Conservation (phyloP, 2,113 vertebrate species). For the Microcebus jonahi region DNA sequence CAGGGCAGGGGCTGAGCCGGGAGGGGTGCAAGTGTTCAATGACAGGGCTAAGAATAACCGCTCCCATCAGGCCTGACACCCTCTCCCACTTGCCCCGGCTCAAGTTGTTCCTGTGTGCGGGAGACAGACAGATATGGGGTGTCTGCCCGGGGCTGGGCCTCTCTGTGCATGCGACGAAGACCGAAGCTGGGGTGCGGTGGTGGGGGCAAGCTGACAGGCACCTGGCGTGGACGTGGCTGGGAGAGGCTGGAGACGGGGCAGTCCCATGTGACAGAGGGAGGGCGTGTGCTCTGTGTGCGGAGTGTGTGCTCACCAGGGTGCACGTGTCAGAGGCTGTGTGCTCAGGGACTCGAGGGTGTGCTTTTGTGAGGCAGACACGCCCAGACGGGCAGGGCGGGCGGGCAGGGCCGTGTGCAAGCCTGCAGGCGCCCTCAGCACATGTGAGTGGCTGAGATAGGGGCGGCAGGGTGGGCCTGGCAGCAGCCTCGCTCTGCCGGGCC, state of each 20-base stretch:
- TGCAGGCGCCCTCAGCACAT: neutral
- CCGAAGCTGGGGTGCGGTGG: neutral
- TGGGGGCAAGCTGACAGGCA: conserved; percentile 37
- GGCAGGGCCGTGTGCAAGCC: neutral
- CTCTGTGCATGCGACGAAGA: conserved; percentile 13
- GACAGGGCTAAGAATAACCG: conserved; percentile 78
- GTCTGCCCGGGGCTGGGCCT: neutral
- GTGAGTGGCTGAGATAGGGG: neutral
- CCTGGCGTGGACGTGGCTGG: neutral
- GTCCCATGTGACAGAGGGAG: neutral
- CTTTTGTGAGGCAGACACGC: neutral
- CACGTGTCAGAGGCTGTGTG: neutral
- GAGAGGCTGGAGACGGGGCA: neutral
- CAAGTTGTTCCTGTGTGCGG: conserved; percentile 61
- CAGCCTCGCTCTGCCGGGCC: neutral
- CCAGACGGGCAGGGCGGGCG: neutral
- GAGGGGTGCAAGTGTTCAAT: conserved; percentile 48
- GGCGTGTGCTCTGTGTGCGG: neutral
- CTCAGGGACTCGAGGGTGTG: too few species aligned
- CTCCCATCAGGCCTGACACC: conserved; percentile 70
- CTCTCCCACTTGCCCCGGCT: conserved; percentile 74
- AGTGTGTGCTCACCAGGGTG: neutral
- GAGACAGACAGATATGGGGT: conserved; percentile 71
- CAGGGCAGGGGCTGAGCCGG: conserved; percentile 41
- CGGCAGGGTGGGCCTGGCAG: neutral